A percentile compares a stretch with the other conserved stretches of the same genome.
These are phyloP conservation scores for Metalampra italica DNA, from an alignment of 2,888 invertebrate genomes.

Conservation along the genomic window DNA sequence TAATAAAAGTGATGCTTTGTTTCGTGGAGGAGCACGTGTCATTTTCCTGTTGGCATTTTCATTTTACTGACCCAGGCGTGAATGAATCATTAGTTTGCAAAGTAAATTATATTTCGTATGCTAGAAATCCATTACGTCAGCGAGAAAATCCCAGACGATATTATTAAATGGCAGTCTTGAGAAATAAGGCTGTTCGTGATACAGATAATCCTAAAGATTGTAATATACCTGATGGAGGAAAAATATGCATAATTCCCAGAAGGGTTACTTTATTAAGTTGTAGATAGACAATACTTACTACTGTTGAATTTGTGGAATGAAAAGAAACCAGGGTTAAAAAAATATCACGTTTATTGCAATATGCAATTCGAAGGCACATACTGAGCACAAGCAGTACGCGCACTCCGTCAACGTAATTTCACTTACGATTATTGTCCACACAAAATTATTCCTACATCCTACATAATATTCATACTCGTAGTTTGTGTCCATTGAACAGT, in stretches of 20 bases:
- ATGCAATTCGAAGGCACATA: slow-evolving; percentile 77
- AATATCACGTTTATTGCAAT: slow-evolving; percentile 76
- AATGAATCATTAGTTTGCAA: slow-evolving; percentile 4
- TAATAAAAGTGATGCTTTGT: slow-evolving; percentile 7
- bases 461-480: slow-evolving; percentile 24
- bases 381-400: slow-evolving; percentile 53
- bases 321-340: slow-evolving; percentile 33
- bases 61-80: slow-evolving; percentile 3
- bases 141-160: slow-evolving; percentile 5
- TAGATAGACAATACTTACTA: not conserved
- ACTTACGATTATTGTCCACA: slow-evolving; percentile 46
- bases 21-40: slow-evolving; percentile 7
- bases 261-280: no score
- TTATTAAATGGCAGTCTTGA: not conserved
- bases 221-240: not conserved
- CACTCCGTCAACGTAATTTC: slow-evolving; percentile 73
- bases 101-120: slow-evolving; percentile 20
- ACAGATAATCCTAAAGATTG: not conserved
- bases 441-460: slow-evolving; percentile 25
- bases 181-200: not conserved
- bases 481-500: slow-evolving; percentile 55
- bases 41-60: slow-evolving; percentile 16
- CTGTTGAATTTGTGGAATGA: slow-evolving; percentile 1
- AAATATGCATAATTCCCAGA: no score
- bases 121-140: slow-evolving; percentile 27